A percentile compares a stretch with the other conserved stretches of the same genome.
These are phyloP conservation scores for Plagodis dolabraria DNA, from an alignment of 2,888 invertebrate species.

Conservation along the genomic window DNA sequence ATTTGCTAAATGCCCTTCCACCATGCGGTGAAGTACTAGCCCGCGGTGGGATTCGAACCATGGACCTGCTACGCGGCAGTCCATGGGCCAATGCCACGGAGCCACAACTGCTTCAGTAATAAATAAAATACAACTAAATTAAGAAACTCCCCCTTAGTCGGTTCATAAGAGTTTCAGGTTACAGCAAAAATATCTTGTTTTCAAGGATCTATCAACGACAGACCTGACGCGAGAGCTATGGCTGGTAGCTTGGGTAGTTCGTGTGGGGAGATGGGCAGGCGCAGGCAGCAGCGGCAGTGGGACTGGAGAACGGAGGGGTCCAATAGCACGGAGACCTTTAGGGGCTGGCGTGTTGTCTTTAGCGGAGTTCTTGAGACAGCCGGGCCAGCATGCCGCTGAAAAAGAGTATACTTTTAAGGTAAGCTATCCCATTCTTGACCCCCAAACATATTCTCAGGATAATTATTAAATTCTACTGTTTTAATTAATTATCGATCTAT, in stretches of 20 bases:
- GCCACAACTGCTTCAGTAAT: too few relatives aligned
- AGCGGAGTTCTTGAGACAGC: constrained; percentile 87
- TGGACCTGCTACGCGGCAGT: too few relatives aligned
- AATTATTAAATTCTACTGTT: neutral
- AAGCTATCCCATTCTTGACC: constrained; percentile 2
- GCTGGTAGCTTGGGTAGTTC: constrained; percentile 95
- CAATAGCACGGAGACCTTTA: constrained; percentile 90
- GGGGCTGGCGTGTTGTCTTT: constrained; percentile 94
- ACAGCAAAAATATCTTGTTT: constrained; percentile 15
- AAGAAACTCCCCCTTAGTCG: too few relatives aligned
- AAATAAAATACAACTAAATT: too few relatives aligned
- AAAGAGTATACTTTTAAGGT: constrained; percentile 92
- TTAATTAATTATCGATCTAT: too few relatives aligned
- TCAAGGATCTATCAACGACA: constrained; percentile 91
- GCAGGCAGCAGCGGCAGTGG: constrained; percentile 68
- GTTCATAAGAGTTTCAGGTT: too few relatives aligned
- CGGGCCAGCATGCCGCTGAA: constrained; percentile 87
- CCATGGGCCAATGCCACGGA: too few relatives aligned
- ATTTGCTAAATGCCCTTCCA: too few relatives aligned
- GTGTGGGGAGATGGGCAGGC: constrained; percentile 93
- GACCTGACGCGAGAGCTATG: constrained; percentile 94
- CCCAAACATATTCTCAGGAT: neutral
- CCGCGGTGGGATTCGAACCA: too few relatives aligned
- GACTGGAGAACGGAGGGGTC: constrained; percentile 81
- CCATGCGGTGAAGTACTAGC: too few relatives aligned